phyloP scores from a whole-genome alignment of 2,797 vertebrate genomes.

The Pelochelys cantorii region DNA sequence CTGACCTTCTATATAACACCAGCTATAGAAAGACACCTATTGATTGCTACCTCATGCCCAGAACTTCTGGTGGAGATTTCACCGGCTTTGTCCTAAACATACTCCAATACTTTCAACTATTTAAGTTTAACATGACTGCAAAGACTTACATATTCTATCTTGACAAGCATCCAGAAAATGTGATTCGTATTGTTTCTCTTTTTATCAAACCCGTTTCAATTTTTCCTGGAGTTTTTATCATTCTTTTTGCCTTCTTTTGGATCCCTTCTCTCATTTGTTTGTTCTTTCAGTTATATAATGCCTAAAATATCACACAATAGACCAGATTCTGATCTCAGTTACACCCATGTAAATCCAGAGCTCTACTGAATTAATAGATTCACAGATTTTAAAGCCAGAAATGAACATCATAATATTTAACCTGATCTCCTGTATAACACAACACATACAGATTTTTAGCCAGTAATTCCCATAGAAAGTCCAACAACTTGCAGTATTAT shows the following conservation, averaged over 20 bases:
- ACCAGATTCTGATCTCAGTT: neutral
- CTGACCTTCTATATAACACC: neutral
- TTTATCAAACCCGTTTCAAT: neutral
- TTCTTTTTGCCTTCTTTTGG: conserved; percentile 17
- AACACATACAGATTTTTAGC: neutral
- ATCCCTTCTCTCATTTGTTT: conserved; percentile 31
- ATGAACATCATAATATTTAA: neutral
- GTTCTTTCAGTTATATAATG: neutral
- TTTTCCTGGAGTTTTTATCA: conserved; percentile 14
- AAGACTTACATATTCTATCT: neutral
- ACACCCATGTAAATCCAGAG: neutral
- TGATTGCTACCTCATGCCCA: neutral
- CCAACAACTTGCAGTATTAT: neutral
- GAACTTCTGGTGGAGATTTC: neutral
- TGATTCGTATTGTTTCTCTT: accelerated
- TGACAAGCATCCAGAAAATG: accelerated
- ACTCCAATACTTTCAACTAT: accelerated
- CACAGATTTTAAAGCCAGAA: conserved; percentile 12
- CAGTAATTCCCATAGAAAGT: neutral
- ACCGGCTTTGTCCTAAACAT: neutral
- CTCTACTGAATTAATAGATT: neutral
- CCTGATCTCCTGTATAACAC: neutral
- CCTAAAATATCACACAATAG: neutral
- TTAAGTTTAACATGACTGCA: neutral
- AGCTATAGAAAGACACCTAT: neutral